phyloP scores from a whole-genome alignment of 2,797 vertebrate genomes.

The Cuniculus paca region DNA sequence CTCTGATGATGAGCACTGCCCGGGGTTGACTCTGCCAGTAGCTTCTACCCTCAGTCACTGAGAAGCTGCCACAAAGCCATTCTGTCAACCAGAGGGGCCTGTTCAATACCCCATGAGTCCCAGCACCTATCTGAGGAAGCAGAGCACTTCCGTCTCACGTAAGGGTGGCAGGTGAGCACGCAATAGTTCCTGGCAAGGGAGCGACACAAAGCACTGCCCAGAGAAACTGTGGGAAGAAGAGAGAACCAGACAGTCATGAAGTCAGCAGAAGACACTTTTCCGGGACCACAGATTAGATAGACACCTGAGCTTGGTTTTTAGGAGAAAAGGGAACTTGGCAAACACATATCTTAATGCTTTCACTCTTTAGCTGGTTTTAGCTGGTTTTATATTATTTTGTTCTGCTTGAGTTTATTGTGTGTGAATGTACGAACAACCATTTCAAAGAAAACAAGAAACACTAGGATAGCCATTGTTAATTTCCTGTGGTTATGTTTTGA shows the following conservation, averaged over 20 bases:
- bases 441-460: too few relatives aligned
- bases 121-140: background rate
- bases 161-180: background rate
- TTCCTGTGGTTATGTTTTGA: too few relatives aligned
- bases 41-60: rapidly evolving
- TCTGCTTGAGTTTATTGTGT: too few relatives aligned
- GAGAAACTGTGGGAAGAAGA: slow-evolving; percentile 36
- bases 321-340: background rate
- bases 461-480: too few relatives aligned
- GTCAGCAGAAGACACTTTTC: background rate
- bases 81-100: background rate
- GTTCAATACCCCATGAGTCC: background rate
- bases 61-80: background rate
- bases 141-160: background rate
- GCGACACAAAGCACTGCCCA: background rate
- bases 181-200: background rate
- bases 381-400: too few relatives aligned
- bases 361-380: too few relatives aligned
- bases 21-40: rapidly evolving
- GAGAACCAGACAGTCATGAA: background rate
- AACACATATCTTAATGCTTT: background rate
- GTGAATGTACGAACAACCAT: too few relatives aligned
- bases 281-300: background rate
- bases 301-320: background rate
- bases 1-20: rapidly evolving